Evolutionary conservation across 1,140 invertebrate species (phyloP).

Genomic region (Caenorhabditis remanei): DNA sequence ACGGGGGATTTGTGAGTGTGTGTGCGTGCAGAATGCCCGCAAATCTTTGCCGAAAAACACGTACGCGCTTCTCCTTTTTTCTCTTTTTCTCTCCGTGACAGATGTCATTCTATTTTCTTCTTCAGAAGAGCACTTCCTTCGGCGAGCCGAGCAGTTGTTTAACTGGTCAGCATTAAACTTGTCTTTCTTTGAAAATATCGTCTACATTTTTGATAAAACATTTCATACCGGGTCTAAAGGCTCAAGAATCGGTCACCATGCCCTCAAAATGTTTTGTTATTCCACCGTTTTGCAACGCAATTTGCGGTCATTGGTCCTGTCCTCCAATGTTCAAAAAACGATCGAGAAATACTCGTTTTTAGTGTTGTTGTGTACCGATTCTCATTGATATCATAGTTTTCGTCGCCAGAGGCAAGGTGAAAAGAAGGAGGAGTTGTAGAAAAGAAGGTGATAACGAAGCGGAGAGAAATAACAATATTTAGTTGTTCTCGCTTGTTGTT

Average conservation of each 20-base stretch:
- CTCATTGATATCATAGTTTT: slow-evolving; percentile 1
- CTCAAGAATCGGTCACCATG: slow-evolving; percentile 6
- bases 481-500: no score
- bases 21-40: slow-evolving; percentile 17
- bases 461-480: not conserved
- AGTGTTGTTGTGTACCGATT: not conserved
- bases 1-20: slow-evolving; percentile 13
- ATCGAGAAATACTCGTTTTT: slow-evolving; percentile 3
- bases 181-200: no score
- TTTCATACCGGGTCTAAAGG: not conserved
- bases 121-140: not conserved
- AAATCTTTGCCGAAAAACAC: slow-evolving; percentile 43
- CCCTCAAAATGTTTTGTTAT: not conserved
- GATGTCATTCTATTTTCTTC: slow-evolving; percentile 5
- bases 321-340: slow-evolving; percentile 27
- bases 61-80: slow-evolving; percentile 25
- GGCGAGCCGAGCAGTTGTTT: not conserved
- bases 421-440: not conserved
- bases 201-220: no score
- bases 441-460: not conserved
- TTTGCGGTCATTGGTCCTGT: not conserved
- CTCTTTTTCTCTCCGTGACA: not conserved
- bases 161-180: not conserved
- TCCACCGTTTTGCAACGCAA: not conserved
- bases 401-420: not conserved